These are phyloP conservation scores for Babylonia areolata DNA, from an alignment of 1,140 invertebrate species.

Conservation along the genomic window DNA sequence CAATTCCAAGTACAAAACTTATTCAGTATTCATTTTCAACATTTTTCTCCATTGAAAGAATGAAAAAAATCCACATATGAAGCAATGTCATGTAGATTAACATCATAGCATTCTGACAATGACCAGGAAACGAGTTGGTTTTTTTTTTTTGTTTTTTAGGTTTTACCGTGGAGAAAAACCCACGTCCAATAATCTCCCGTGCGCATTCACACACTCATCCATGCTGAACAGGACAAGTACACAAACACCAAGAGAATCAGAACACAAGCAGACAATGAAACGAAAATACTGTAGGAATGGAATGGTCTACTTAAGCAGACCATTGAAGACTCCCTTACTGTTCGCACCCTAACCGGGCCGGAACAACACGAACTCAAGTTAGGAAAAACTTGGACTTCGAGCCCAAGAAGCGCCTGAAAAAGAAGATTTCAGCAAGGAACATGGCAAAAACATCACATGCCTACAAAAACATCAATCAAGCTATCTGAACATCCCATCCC, in stretches of 20 bases:
- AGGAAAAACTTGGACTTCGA: conserved; percentile 32
- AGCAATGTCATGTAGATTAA: too few relatives aligned
- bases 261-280: not conserved
- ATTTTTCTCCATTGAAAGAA: too few relatives aligned
- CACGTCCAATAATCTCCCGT: too few relatives aligned
- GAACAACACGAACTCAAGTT: conserved; percentile 39
- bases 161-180: not conserved
- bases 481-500: not conserved
- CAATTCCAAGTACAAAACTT: too few relatives aligned
- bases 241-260: not conserved
- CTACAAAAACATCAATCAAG: not conserved
- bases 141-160: too few relatives aligned
- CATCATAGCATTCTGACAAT: too few relatives aligned
- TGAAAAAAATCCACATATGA: too few relatives aligned
- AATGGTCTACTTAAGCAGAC: conserved; percentile 20
- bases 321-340: conserved; percentile 40
- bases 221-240: not conserved
- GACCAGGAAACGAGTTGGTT: too few relatives aligned
- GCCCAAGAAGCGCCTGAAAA: conserved; percentile 38
- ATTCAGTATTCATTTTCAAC: too few relatives aligned
- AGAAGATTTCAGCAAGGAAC: conserved; percentile 42
- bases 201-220: not conserved
- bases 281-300: conserved; percentile 10
- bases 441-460: conserved; percentile 30
- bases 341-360: conserved; percentile 37